Evolutionary conservation across 2,888 invertebrate genomes (phyloP).

Genomic region (Dysmachus trigonus): DNA sequence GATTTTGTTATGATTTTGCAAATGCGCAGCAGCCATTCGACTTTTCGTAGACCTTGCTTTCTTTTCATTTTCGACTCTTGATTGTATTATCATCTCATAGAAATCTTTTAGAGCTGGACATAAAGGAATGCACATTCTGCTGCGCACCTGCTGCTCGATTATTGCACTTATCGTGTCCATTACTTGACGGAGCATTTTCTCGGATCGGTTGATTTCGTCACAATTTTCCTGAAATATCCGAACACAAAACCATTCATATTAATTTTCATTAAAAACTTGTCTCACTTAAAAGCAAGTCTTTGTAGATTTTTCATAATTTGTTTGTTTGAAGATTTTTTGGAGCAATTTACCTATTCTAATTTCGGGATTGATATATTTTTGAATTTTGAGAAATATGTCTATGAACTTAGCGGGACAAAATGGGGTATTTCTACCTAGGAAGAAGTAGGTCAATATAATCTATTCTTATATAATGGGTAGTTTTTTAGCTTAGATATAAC

Average conservation of each 20-base stretch:
- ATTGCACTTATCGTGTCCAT: constrained; percentile 59
- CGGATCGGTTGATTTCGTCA: constrained; percentile 53
- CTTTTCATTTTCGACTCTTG: constrained; percentile 27
- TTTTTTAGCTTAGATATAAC: no score
- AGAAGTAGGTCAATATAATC: no score
- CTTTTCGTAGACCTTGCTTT: not conserved
- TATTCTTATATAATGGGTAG: no score
- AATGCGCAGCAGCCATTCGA: not conserved
- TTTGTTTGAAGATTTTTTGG: no score
- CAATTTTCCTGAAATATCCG: constrained; percentile 49
- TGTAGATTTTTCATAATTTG: no score
- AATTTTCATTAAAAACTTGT: no score
- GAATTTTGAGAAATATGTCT: no score
- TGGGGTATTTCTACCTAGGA: no score
- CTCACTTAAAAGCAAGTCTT: no score
- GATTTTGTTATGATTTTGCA: not conserved
- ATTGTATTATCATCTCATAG: constrained; percentile 57
- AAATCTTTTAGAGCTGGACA: constrained; percentile 58
- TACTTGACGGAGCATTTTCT: constrained; percentile 57
- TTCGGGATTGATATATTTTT: no score
- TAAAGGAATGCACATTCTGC: constrained; percentile 57
- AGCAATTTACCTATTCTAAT: no score
- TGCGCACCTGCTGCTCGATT: constrained; percentile 58
- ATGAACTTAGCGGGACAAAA: no score
- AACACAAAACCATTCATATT: not conserved